phyloP scores from a whole-genome alignment of 2,888 invertebrate species.

The Andrena bicolor region DNA sequence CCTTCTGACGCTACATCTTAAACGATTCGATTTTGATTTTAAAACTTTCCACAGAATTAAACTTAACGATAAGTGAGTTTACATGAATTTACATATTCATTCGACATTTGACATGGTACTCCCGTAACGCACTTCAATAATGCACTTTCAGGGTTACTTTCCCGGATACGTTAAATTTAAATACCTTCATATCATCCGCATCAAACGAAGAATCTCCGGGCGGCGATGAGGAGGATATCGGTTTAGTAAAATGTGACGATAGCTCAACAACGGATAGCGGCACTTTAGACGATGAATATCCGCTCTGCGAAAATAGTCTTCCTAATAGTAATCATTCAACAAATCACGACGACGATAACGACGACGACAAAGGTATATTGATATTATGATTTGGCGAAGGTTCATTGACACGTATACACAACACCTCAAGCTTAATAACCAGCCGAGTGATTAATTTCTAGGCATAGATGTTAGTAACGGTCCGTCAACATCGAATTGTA shows the following conservation, averaged over 20 bases:
- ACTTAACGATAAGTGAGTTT: conserved; percentile 92
- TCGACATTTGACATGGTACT: conserved; percentile 9
- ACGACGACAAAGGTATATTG: conserved; percentile 87
- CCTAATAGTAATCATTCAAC: conserved; percentile 74
- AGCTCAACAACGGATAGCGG: conserved; percentile 90
- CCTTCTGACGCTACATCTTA: conserved; percentile 93
- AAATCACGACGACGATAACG: conserved; percentile 86
- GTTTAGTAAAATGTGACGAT: conserved; percentile 87
- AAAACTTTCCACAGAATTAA: conserved; percentile 93
- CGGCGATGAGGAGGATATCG: conserved; percentile 85
- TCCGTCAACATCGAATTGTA: conserved; percentile 83
- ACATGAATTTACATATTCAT: conserved; percentile 10
- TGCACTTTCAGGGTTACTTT: conserved; percentile 90
- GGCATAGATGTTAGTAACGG: conserved; percentile 88
- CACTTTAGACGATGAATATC: conserved; percentile 88
- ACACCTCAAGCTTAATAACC: background rate
- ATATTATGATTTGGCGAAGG: background rate
- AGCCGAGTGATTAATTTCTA: conserved; percentile 56
- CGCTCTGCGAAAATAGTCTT: conserved; percentile 75
- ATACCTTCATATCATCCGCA: conserved; percentile 88
- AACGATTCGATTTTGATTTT: conserved; percentile 96
- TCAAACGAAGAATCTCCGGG: conserved; percentile 81
- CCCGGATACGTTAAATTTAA: conserved; percentile 92
- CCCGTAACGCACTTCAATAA: conserved; percentile 33
- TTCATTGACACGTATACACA: background rate